Conservation (phyloP, 1,140 invertebrate species). For the Artemia franciscana region DNA sequence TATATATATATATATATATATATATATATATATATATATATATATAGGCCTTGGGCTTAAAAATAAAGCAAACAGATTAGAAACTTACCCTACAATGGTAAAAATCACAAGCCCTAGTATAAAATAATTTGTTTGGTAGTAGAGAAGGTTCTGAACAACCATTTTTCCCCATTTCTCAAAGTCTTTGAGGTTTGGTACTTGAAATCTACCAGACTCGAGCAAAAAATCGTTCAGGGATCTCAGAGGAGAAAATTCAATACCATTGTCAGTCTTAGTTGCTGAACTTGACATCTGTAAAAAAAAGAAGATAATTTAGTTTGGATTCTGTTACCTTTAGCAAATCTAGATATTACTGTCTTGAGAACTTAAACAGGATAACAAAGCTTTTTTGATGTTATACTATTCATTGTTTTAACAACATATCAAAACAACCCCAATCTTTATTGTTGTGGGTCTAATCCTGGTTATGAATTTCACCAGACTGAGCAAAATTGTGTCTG, state of each 20-base stretch:
- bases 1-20: too few species aligned
- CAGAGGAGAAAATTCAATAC: constrained; percentile 39
- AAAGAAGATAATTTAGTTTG: too few species aligned
- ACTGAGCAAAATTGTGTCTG: too few species aligned
- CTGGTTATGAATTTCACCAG: too few species aligned
- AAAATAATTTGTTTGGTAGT: constrained; percentile 73
- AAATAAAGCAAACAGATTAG: too few species aligned
- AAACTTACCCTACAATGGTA: constrained; percentile 41
- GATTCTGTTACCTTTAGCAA: background rate
- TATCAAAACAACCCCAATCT: too few species aligned
- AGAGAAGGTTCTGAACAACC: constrained; percentile 54
- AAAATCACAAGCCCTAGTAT: constrained; percentile 39
- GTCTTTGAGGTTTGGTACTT: constrained; percentile 52
- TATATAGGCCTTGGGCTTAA: too few species aligned
- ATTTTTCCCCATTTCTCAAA: constrained; percentile 58
- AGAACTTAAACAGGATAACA: too few species aligned
- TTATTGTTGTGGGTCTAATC: too few species aligned
- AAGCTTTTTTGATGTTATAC: too few species aligned
- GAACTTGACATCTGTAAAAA: background rate
- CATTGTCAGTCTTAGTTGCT: background rate
- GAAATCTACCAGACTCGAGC: constrained; percentile 46
- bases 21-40: too few species aligned
- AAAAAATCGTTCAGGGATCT: constrained; percentile 50
- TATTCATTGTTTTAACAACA: too few species aligned
- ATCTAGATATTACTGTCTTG: background rate